phyloP scores from a whole-genome alignment of 2,797 vertebrate genomes.

The Crypturellus tataupa region DNA sequence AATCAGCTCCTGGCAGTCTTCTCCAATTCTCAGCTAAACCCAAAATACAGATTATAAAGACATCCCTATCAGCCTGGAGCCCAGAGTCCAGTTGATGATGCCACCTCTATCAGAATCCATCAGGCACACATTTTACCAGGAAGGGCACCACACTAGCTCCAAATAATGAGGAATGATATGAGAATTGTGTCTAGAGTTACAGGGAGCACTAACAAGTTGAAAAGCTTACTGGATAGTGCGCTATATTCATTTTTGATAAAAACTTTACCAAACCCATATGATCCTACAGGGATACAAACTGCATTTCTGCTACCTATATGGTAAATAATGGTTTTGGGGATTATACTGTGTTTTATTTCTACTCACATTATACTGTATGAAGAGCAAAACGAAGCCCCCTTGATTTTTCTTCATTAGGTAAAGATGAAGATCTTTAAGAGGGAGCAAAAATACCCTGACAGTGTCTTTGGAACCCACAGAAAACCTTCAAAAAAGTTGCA shows the following conservation, averaged over 20 bases:
- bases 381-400: not conserved
- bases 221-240: not conserved
- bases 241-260: fast-evolving
- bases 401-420: not conserved
- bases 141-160: not conserved
- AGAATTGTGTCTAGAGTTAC: fast-evolving
- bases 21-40: not conserved
- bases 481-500: not conserved
- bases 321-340: no score
- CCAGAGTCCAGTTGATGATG: not conserved
- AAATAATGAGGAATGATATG: fast-evolving
- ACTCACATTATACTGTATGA: fast-evolving
- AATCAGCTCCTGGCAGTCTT: not conserved
- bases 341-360: not conserved
- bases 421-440: not conserved
- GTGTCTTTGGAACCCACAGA: not conserved
- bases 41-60: not conserved
- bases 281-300: fast-evolving
- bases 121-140: fast-evolving
- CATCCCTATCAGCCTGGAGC: not conserved
- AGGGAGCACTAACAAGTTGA: not conserved
- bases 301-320: fast-evolving
- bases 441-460: not conserved
- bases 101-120: not conserved
- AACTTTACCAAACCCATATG: fast-evolving